Evolutionary conservation across 2,888 invertebrate species (phyloP).

Genomic region (Chrysolina americana): DNA sequence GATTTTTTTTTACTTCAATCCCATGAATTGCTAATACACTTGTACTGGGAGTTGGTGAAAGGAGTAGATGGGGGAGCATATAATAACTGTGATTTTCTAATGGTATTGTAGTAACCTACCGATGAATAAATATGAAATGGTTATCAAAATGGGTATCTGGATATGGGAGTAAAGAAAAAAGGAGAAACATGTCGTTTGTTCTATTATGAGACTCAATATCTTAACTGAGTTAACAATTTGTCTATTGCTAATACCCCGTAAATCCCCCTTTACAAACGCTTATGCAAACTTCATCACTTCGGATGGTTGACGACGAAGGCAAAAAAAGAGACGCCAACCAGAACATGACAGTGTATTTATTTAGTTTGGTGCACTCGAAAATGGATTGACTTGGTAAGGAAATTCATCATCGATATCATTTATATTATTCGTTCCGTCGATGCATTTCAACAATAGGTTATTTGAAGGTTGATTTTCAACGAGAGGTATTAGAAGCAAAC

Average conservation of each 20-base stretch:
- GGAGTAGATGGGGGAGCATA: too few relatives aligned
- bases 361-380: slow-evolving; percentile 20
- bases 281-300: slow-evolving; percentile 11
- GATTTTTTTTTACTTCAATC: too few relatives aligned
- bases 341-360: slow-evolving; percentile 34
- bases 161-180: too few relatives aligned
- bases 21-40: too few relatives aligned
- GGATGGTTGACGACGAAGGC: slow-evolving; percentile 14
- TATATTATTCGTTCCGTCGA: not conserved
- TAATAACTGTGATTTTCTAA: too few relatives aligned
- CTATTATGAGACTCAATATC: too few relatives aligned
- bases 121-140: too few relatives aligned
- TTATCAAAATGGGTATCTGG: too few relatives aligned
- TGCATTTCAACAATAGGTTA: slow-evolving; percentile 16
- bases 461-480: slow-evolving; percentile 17
- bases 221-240: not conserved
- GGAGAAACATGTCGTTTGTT: too few relatives aligned
- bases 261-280: not conserved
- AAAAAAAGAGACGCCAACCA: slow-evolving; percentile 33
- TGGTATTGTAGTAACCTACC: too few relatives aligned
- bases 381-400: slow-evolving; percentile 30
- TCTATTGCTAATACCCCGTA: not conserved
- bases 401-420: slow-evolving; percentile 17
- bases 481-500: not conserved
- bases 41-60: too few relatives aligned